Percentiles rank a stretch among this genome's conserved stretches.
phyloP scores from a whole-genome alignment of 2,888 invertebrate species.

The Callyntrura guangdongensis region DNA sequence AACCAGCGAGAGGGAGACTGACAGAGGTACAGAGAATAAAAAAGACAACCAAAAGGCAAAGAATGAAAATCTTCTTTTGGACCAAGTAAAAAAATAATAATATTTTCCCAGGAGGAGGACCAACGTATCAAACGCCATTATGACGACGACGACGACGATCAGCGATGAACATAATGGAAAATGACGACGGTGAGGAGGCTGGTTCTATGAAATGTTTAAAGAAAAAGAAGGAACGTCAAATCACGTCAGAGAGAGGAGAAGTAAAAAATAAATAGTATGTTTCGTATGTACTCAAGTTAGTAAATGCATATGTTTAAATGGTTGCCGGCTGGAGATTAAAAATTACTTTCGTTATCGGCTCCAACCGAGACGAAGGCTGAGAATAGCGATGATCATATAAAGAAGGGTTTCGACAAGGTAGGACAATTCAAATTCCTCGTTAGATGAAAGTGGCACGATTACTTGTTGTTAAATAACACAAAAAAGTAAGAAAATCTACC shows the following conservation, averaged over 20 bases:
- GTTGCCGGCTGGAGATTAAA: conserved; percentile 69
- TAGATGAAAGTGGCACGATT: not conserved
- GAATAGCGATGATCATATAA: not conserved
- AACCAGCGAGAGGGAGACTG: conserved; percentile 10
- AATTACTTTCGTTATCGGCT: conserved; percentile 48
- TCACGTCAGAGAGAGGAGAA: conserved; percentile 8
- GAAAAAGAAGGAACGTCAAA: conserved; percentile 3
- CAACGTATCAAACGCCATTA: conserved; percentile 1
- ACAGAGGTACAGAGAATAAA: not conserved
- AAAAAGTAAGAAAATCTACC: no score
- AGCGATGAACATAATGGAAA: not conserved
- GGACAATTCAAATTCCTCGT: not conserved
- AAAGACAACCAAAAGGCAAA: conserved; percentile 19
- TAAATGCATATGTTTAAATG: not conserved
- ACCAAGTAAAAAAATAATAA: conserved; percentile 7
- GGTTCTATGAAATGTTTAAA: conserved; percentile 1
- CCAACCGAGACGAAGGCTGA: not conserved
- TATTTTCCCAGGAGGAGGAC: conserved; percentile 52
- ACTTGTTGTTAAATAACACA: not conserved
- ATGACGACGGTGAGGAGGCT: not conserved
- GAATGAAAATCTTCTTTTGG: conserved; percentile 17
- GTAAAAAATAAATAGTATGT: conserved; percentile 13
- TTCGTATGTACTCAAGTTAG: no score
- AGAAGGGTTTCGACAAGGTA: not conserved
- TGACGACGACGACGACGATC: conserved; percentile 13